phyloP scores from a whole-genome alignment of 2,797 vertebrate genomes.

The Lates japonicus region DNA sequence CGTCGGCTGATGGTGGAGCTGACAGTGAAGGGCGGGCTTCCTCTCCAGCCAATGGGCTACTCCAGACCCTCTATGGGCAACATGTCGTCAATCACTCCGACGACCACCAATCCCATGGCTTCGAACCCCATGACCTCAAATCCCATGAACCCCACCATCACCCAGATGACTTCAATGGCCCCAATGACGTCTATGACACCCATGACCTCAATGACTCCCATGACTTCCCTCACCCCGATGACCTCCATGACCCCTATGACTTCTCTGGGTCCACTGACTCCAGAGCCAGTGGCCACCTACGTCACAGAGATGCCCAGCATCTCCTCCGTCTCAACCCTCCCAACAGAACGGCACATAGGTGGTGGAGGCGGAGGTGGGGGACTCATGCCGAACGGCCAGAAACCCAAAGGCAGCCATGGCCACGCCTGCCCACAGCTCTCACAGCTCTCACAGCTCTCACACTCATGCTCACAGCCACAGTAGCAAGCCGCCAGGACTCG shows the following conservation, averaged over 20 bases:
- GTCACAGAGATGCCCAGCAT: conserved; percentile 87
- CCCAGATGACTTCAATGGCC: conserved; percentile 73
- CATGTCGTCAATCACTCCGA: conserved; percentile 72
- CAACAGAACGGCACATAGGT: conserved; percentile 85
- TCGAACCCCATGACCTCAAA: conserved; percentile 74
- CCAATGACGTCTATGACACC: conserved; percentile 65
- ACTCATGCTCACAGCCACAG: conserved; percentile 76
- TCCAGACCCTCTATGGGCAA: conserved; percentile 84
- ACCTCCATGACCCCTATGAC: conserved; percentile 75
- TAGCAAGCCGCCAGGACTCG: conserved; percentile 79
- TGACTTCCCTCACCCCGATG: conserved; percentile 50
- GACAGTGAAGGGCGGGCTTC: conserved; percentile 92
- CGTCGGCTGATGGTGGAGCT: conserved; percentile 94
- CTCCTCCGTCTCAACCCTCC: conserved; percentile 86
- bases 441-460: conserved; percentile 66
- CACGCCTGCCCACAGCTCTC: conserved; percentile 58
- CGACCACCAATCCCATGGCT: conserved; percentile 75
- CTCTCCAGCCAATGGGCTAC: conserved; percentile 90
- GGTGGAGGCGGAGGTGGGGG: conserved; percentile 60
- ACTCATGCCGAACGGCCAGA: conserved; percentile 91
- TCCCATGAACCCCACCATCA: conserved; percentile 71
- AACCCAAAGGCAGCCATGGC: conserved; percentile 84
- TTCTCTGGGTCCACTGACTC: conserved; percentile 92
- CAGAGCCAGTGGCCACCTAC: conserved; percentile 90
- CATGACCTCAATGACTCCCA: conserved; percentile 52